Percentiles rank a stretch among this genome's conserved stretches.
These are phyloP conservation scores for Ceyx erithaca DNA, from an alignment of 2,797 vertebrate species.

Conservation along the genomic window DNA sequence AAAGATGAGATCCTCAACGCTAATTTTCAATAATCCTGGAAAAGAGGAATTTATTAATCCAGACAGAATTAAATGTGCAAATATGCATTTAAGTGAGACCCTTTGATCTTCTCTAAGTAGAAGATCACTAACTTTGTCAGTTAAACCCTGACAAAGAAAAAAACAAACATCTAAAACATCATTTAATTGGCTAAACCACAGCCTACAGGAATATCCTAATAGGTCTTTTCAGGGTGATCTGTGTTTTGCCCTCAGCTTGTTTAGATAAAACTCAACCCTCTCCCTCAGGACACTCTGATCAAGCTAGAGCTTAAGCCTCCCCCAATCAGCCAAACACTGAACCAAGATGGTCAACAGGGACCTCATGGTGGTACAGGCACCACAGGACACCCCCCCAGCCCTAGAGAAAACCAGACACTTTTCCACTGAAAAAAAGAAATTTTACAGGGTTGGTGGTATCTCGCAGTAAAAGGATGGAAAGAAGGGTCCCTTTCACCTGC, in stretches of 20 bases:
- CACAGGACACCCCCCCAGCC: background rate
- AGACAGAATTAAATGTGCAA: background rate
- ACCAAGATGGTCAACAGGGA: accelerated
- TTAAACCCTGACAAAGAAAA: background rate
- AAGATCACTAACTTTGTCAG: too few species aligned
- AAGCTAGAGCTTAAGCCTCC: background rate
- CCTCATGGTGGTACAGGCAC: accelerated
- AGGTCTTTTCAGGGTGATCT: background rate
- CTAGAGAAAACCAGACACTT: background rate
- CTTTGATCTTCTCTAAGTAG: background rate
- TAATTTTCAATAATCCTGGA: background rate
- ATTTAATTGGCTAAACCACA: background rate
- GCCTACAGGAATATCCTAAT: background rate
- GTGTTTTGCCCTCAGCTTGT: background rate
- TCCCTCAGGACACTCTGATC: background rate
- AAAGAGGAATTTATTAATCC: background rate
- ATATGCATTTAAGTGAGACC: background rate
- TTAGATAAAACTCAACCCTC: background rate
- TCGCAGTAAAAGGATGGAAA: background rate
- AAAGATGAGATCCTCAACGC: background rate
- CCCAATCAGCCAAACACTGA: background rate
- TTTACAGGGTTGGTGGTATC: background rate
- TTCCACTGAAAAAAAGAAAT: background rate
- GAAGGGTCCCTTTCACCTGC: accelerated
- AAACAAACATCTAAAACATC: background rate